These are phyloP conservation scores for Thereva nobilitata DNA, from an alignment of 2,888 invertebrate genomes.

Conservation along the genomic window DNA sequence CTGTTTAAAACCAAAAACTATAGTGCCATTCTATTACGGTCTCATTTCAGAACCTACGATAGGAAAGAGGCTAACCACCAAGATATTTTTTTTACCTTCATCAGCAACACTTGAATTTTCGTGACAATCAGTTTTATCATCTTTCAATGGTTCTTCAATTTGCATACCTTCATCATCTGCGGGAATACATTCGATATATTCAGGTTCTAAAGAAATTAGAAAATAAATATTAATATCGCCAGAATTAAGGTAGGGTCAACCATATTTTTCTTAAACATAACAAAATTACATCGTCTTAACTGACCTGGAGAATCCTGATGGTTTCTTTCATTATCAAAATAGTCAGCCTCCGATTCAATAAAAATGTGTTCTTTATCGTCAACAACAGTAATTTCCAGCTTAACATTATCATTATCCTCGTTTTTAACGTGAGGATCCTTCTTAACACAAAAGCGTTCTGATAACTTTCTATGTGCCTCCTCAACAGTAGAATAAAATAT, in stretches of 20 bases:
- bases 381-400: slow-evolving; percentile 12
- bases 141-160: neutral
- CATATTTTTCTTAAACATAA: too few species aligned
- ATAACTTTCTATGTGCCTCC: slow-evolving; percentile 48
- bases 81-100: neutral
- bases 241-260: too few species aligned
- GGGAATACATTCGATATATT: slow-evolving; percentile 8
- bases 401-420: neutral
- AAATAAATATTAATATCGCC: too few species aligned
- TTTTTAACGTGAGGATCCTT: neutral
- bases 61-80: too few species aligned
- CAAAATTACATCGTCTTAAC: too few species aligned
- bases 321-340: too few species aligned
- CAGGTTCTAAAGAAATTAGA: neutral
- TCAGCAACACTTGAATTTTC: neutral
- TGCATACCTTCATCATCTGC: neutral
- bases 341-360: too few species aligned
- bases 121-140: neutral
- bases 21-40: too few species aligned
- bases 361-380: neutral
- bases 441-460: slow-evolving; percentile 15
- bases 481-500: slow-evolving; percentile 53
- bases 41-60: too few species aligned
- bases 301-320: too few species aligned
- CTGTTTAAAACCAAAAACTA: too few species aligned